A percentile compares a stretch with the other conserved stretches of the same genome.
Conservation (phyloP, 2,888 invertebrate genomes). For the Chorisops tibialis region DNA sequence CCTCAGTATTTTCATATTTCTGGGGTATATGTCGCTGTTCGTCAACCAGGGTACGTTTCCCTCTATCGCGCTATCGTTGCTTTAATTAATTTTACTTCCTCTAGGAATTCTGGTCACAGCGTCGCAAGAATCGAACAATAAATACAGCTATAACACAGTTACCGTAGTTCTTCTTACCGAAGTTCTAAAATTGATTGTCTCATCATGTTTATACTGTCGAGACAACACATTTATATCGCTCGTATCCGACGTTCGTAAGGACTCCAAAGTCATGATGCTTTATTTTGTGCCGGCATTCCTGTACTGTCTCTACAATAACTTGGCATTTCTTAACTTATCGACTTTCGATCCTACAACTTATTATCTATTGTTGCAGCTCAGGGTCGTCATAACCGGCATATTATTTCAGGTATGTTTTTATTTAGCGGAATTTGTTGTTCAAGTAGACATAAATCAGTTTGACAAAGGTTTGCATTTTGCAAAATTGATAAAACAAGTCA, state of each 20-base stretch:
- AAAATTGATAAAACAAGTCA: too few species aligned
- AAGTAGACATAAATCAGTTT: too few species aligned
- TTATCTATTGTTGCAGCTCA: slow-evolving; percentile 81
- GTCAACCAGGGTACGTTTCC: slow-evolving; percentile 80
- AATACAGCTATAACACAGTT: slow-evolving; percentile 82
- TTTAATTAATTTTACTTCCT: background rate
- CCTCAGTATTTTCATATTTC: slow-evolving; percentile 75
- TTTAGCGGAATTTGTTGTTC: too few species aligned
- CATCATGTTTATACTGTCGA: slow-evolving; percentile 66
- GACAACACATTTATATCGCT: slow-evolving; percentile 58
- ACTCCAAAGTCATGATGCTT: slow-evolving; percentile 66
- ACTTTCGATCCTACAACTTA: slow-evolving; percentile 94
- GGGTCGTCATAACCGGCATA: slow-evolving; percentile 89
- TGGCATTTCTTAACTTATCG: slow-evolving; percentile 85
- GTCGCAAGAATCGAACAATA: slow-evolving; percentile 76
- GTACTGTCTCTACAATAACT: slow-evolving; percentile 92
- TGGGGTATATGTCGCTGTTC: slow-evolving; percentile 82
- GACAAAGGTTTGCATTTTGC: too few species aligned
- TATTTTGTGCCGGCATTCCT: slow-evolving; percentile 89
- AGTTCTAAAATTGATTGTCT: slow-evolving; percentile 75
- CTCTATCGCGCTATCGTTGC: background rate
- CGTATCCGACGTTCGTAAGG: slow-evolving; percentile 57
- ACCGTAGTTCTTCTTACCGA: slow-evolving; percentile 87
- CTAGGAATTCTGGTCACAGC: slow-evolving; percentile 87
- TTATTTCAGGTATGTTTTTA: slow-evolving; percentile 84